These are phyloP conservation scores for Hestina assimilis DNA, from an alignment of 1,140 invertebrate species.

Conservation along the genomic window DNA sequence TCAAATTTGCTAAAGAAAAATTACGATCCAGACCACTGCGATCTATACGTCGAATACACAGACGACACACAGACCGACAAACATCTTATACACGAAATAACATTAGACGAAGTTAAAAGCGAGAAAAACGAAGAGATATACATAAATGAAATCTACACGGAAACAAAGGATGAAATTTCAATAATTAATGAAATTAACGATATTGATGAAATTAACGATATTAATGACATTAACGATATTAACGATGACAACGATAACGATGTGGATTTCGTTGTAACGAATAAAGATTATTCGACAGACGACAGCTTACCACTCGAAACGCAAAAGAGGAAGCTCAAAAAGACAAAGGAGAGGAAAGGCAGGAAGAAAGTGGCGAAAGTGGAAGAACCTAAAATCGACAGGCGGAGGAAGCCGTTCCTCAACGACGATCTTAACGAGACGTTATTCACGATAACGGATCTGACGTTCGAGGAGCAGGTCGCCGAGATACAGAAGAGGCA, in stretches of 20 bases:
- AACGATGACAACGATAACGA: conserved; percentile 22
- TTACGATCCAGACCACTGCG: conserved; percentile 35
- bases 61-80: conserved; percentile 16
- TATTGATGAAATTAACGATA: conserved; percentile 27
- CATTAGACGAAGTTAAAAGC: conserved; percentile 8
- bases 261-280: conserved; percentile 13
- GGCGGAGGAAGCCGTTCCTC: conserved; percentile 58
- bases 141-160: conserved; percentile 5
- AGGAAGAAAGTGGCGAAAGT: conserved; percentile 29
- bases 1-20: conserved; percentile 30
- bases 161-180: conserved; percentile 31
- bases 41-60: conserved; percentile 31
- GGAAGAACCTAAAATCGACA: conserved; percentile 56
- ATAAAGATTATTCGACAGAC: conserved; percentile 44
- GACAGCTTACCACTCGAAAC: conserved; percentile 46
- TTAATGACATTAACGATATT: conserved; percentile 21
- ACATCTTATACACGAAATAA: background rate
- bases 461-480: conserved; percentile 56
- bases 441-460: conserved; percentile 57
- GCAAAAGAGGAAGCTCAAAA: conserved; percentile 26
- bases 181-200: conserved; percentile 22
- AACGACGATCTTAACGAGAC: conserved; percentile 63
- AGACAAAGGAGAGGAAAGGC: conserved; percentile 33
- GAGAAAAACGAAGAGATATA: conserved; percentile 7
- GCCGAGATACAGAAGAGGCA: conserved; percentile 57